phyloP scores from a whole-genome alignment of 1,140 invertebrate genomes.

The Asobara japonica region DNA sequence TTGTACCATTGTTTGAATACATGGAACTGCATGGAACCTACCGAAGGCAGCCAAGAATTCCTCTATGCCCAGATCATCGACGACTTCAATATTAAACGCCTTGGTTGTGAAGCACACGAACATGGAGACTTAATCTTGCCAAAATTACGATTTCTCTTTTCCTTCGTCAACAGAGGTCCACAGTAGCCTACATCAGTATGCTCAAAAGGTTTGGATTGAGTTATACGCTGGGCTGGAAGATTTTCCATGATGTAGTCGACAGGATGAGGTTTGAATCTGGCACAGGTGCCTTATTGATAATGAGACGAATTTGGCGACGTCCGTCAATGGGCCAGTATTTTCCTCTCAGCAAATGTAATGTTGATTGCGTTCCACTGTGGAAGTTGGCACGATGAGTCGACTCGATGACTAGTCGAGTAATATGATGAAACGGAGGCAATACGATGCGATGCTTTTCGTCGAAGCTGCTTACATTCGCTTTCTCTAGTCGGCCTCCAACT shows the following conservation, averaged over 20 bases:
- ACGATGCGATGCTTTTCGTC: constrained; percentile 57
- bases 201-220: constrained; percentile 36
- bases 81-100: constrained; percentile 25
- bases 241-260: constrained; percentile 47
- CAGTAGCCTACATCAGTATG: constrained; percentile 33
- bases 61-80: constrained; percentile 20
- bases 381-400: constrained; percentile 43
- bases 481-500: constrained; percentile 37
- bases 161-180: constrained; percentile 35
- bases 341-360: background rate
- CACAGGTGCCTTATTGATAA: background rate
- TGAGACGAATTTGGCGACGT: background rate
- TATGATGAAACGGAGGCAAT: background rate
- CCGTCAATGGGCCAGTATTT: background rate
- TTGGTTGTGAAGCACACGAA: constrained; percentile 28
- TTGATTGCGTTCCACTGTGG: background rate
- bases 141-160: constrained; percentile 23
- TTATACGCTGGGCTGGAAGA: constrained; percentile 41
- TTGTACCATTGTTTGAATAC: constrained; percentile 28
- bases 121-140: background rate
- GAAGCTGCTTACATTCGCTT: background rate
- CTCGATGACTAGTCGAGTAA: background rate
- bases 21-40: constrained; percentile 22
- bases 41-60: constrained; percentile 16
- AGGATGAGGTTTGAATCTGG: constrained; percentile 22